Evolutionary conservation across 2,797 vertebrate species (phyloP).

Genomic region (Petrocephalus schoutedeni): DNA sequence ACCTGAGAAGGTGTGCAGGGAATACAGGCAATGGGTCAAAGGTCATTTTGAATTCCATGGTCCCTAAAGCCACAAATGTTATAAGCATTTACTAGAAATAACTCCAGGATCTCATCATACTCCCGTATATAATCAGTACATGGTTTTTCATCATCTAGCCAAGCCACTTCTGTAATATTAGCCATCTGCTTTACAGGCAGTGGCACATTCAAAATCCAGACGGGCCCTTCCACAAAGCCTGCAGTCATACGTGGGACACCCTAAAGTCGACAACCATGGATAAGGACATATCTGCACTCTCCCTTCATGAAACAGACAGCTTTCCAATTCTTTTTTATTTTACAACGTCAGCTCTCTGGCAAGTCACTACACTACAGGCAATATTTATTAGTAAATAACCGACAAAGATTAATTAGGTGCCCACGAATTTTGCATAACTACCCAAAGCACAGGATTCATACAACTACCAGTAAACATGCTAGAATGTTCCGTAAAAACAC

Average conservation of each 20-base stretch:
- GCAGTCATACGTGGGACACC: not conserved
- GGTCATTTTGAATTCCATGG: not conserved
- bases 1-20: slow-evolving; percentile 33
- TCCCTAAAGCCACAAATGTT: not conserved
- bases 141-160: not conserved
- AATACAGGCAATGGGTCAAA: not conserved
- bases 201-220: not conserved
- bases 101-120: not conserved
- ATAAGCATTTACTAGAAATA: not conserved
- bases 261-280: not conserved
- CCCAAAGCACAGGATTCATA: not conserved
- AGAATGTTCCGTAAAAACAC: not conserved
- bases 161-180: not conserved
- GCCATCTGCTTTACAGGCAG: not conserved
- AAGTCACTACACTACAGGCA: not conserved
- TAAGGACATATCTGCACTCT: not conserved
- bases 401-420: slow-evolving; percentile 5
- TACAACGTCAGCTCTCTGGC: not conserved
- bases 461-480: not conserved
- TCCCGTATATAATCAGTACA: not conserved
- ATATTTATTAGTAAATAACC: not conserved
- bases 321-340: not conserved
- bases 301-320: not conserved
- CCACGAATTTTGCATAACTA: not conserved
- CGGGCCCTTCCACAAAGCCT: not conserved